A percentile compares a stretch with the other conserved stretches of the same genome.
phyloP scores from a whole-genome alignment of 2,113 vertebrate species.

The Brachionichthys hirsutus region DNA sequence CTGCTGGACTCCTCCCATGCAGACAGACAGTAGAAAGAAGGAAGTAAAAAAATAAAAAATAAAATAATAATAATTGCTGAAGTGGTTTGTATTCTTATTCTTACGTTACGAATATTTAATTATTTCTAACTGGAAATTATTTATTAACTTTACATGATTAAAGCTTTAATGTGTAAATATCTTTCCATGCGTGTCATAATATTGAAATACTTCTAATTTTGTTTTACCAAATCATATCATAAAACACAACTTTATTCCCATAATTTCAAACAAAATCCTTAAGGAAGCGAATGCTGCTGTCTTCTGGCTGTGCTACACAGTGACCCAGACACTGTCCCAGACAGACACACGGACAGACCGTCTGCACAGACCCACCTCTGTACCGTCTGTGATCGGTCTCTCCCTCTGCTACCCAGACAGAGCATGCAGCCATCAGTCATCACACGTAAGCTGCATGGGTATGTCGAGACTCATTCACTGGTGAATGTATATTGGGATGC shows the following conservation, averaged over 20 bases:
- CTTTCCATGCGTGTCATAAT: too few species aligned
- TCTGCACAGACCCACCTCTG: neutral
- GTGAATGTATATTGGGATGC: neutral
- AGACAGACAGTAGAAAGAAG: slow-evolving; percentile 48
- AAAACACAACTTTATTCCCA: neutral
- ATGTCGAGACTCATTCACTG: slow-evolving; percentile 9
- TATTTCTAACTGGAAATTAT: too few species aligned
- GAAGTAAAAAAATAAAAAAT: too few species aligned
- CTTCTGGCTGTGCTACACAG: neutral
- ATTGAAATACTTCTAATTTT: too few species aligned
- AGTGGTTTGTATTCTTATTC: neutral
- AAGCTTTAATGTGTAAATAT: neutral
- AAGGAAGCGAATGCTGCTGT: neutral
- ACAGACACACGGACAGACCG: slow-evolving; percentile 15
- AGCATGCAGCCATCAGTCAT: slow-evolving; percentile 16
- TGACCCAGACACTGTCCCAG: slow-evolving; percentile 53
- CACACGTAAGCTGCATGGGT: slow-evolving; percentile 36
- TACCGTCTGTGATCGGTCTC: slow-evolving; percentile 5
- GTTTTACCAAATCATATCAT: neutral
- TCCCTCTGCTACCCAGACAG: slow-evolving; percentile 3
- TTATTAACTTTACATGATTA: neutral
- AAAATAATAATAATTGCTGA: too few species aligned
- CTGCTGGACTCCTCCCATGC: slow-evolving; percentile 50
- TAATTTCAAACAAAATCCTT: neutral
- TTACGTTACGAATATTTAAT: too few species aligned